phyloP scores from a whole-genome alignment of 2,888 invertebrate genomes.

The Sussaba pulchella region DNA sequence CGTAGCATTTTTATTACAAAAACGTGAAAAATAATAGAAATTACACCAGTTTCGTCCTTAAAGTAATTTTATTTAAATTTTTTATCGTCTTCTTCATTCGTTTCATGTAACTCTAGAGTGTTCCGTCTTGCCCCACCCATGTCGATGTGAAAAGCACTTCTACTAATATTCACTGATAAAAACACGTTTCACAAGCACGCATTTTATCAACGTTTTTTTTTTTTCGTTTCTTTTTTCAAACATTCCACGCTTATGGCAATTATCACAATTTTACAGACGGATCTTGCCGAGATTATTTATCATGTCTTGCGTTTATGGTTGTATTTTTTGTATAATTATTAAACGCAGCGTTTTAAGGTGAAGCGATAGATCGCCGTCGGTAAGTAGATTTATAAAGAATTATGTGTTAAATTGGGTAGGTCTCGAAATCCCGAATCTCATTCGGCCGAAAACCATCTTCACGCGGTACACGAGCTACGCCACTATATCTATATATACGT shows the following conservation, averaged over 20 bases:
- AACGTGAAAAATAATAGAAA: slow-evolving; percentile 31
- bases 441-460: too few relatives aligned
- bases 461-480: too few relatives aligned
- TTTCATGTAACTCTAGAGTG: too few relatives aligned
- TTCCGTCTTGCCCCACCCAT: slow-evolving; percentile 30
- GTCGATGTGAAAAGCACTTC: slow-evolving; percentile 63
- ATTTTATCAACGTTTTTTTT: slow-evolving; percentile 64
- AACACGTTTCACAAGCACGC: slow-evolving; percentile 42
- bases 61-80: neutral
- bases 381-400: too few relatives aligned
- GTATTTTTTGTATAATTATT: slow-evolving; percentile 60
- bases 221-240: too few relatives aligned
- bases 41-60: slow-evolving; percentile 6
- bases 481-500: too few relatives aligned
- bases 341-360: slow-evolving; percentile 72
- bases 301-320: slow-evolving; percentile 62
- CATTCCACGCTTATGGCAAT: slow-evolving; percentile 77
- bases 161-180: slow-evolving; percentile 39
- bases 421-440: too few relatives aligned
- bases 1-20: slow-evolving; percentile 27
- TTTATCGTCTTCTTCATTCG: neutral
- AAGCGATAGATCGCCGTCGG: too few relatives aligned
- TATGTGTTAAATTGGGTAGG: too few relatives aligned
- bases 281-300: slow-evolving; percentile 74
- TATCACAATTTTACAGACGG: slow-evolving; percentile 67